phyloP scores from a whole-genome alignment of 2,113 vertebrate genomes.

The Pao palembangensis region DNA sequence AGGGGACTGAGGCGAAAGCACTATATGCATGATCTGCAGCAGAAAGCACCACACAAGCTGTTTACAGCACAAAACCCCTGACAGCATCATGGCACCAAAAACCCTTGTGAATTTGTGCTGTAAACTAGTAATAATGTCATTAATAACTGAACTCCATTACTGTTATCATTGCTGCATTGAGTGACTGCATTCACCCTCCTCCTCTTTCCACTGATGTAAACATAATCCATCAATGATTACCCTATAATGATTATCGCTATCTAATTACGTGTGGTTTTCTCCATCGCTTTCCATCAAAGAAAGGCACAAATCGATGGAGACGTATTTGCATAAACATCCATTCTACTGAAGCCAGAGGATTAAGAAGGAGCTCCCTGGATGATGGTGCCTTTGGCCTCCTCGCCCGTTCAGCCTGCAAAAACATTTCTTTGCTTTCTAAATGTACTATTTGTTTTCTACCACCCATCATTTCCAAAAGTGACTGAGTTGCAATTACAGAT shows the following conservation, averaged over 20 bases:
- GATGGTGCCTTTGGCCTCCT: slow-evolving; percentile 58
- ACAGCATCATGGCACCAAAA: background rate
- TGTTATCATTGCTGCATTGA: no score
- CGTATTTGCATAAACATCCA: slow-evolving; percentile 80
- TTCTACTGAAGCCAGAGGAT: slow-evolving; percentile 63
- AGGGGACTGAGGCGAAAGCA: slow-evolving; percentile 39
- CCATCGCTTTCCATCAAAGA: slow-evolving; percentile 62
- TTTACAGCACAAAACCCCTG: slow-evolving; percentile 11
- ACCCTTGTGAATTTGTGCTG: background rate
- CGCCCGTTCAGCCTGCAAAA: slow-evolving; percentile 57
- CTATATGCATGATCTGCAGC: slow-evolving; percentile 29
- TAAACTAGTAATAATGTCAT: no score
- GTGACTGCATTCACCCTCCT: no score
- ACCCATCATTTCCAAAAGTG: slow-evolving; percentile 32
- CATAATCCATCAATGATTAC: slow-evolving; percentile 60
- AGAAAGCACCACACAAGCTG: slow-evolving; percentile 17
- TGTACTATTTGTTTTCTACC: slow-evolving; percentile 53
- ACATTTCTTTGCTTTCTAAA: slow-evolving; percentile 60
- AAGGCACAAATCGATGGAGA: slow-evolving; percentile 66
- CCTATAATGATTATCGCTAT: slow-evolving; percentile 72
- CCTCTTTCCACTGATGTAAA: slow-evolving; percentile 33
- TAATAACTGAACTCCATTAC: no score
- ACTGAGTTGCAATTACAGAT: slow-evolving; percentile 40
- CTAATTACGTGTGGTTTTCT: slow-evolving; percentile 69
- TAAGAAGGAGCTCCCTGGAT: slow-evolving; percentile 61